Conservation (phyloP, 2,113 vertebrate genomes). For the Naja naja region DNA sequence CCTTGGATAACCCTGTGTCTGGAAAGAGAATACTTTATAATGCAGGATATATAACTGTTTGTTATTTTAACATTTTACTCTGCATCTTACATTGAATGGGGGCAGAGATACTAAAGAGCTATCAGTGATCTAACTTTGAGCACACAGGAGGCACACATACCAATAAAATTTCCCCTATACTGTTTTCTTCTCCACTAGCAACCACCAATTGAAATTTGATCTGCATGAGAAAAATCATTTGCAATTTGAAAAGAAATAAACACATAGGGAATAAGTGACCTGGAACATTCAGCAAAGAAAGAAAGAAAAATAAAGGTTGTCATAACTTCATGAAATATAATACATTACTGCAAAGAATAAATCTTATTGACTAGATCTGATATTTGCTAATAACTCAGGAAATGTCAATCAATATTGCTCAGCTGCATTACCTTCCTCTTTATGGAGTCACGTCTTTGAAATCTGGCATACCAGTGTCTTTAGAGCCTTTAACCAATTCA, state of each 20-base stretch:
- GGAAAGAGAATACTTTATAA: background rate
- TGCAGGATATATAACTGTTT: background rate
- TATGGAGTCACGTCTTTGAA: conserved; percentile 10
- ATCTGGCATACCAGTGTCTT: background rate
- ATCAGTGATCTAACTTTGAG: background rate
- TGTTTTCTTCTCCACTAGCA: background rate
- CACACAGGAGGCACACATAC: background rate
- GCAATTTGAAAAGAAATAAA: conserved; percentile 7
- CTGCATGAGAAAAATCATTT: background rate
- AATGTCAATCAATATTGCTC: background rate
- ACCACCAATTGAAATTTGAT: background rate
- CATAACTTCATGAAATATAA: conserved; percentile 11
- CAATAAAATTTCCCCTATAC: background rate
- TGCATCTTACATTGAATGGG: background rate
- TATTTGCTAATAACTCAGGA: background rate
- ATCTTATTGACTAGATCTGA: background rate
- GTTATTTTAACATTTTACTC: background rate
- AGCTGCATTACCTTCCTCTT: background rate
- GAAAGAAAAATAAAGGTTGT: background rate
- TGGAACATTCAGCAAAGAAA: background rate
- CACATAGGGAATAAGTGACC: background rate
- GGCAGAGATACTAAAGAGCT: background rate
- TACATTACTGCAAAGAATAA: conserved; percentile 1
- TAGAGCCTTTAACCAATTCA: conserved; percentile 23
- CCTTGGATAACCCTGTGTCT: background rate